Evolutionary conservation across 1,140 invertebrate species (phyloP).

Genomic region (Spodoptera litura): DNA sequence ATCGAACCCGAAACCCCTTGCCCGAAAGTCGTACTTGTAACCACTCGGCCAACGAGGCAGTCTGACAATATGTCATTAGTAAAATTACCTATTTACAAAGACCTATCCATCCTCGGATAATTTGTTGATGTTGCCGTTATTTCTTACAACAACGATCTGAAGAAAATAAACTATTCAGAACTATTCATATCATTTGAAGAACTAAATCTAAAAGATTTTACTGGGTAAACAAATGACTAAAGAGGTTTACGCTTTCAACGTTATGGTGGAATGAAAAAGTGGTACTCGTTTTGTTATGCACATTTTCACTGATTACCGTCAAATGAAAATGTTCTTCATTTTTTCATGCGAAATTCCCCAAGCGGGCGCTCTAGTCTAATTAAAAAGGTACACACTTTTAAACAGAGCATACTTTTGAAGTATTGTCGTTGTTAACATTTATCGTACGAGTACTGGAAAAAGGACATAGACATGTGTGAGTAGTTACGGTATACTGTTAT

Average conservation of each 20-base stretch:
- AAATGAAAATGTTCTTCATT: constrained; percentile 10
- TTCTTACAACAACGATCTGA: no score
- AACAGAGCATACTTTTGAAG: background rate
- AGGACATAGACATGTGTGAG: background rate
- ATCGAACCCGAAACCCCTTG: no score
- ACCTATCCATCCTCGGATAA: no score
- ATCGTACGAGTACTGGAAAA: background rate
- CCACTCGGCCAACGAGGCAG: no score
- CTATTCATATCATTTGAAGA: background rate
- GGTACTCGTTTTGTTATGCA: background rate
- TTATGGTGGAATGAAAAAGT: background rate
- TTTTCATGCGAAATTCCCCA: background rate
- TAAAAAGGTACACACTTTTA: constrained; percentile 2
- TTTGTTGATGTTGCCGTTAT: no score
- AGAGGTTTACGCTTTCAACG: no score
- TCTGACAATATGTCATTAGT: no score
- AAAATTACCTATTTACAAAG: no score
- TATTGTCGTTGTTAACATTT: background rate
- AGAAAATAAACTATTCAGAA: no score
- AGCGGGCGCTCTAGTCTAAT: background rate
- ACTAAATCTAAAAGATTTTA: constrained; percentile 19
- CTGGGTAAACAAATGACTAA: constrained; percentile 1
- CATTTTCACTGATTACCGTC: constrained; percentile 16
- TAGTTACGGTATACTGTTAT: background rate
- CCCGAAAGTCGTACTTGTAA: no score